Conservation (phyloP, 2,888 invertebrate genomes). For the Trachelus stipa region DNA sequence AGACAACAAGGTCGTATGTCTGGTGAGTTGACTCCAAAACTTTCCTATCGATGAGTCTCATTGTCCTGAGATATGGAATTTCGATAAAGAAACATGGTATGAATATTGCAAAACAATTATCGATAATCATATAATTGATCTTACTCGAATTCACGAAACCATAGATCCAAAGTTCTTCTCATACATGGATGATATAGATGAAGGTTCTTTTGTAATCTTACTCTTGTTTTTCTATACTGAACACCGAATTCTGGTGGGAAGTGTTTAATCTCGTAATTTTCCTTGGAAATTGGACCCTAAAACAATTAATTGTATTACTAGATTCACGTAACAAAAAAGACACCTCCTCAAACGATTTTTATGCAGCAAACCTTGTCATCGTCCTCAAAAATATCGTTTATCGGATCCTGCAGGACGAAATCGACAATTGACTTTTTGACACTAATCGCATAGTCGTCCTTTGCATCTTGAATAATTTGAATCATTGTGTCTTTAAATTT, state of each 20-base stretch:
- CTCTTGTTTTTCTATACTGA: slow-evolving; percentile 57
- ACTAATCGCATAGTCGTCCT: slow-evolving; percentile 86
- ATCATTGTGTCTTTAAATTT: slow-evolving; percentile 73
- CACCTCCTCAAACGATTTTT: neutral
- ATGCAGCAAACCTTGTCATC: slow-evolving; percentile 27
- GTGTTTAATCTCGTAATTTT: slow-evolving; percentile 34
- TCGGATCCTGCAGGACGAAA: slow-evolving; percentile 87
- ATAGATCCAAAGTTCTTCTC: slow-evolving; percentile 81
- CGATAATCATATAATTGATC: slow-evolving; percentile 30
- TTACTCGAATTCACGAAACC: slow-evolving; percentile 83
- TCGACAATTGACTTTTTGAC: slow-evolving; percentile 94
- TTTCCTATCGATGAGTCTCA: slow-evolving; percentile 73
- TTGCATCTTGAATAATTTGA: slow-evolving; percentile 80
- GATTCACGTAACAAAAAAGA: slow-evolving; percentile 1
- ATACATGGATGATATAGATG: slow-evolving; percentile 86
- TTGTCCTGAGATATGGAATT: slow-evolving; percentile 66
- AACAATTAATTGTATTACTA: slow-evolving; percentile 6
- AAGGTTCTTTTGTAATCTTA: slow-evolving; percentile 73
- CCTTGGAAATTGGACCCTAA: slow-evolving; percentile 33
- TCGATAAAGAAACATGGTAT: neutral
- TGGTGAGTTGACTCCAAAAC: slow-evolving; percentile 72
- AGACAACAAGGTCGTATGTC: slow-evolving; percentile 77
- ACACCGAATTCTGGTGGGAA: slow-evolving; percentile 36
- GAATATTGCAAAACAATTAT: neutral
- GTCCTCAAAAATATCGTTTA: slow-evolving; percentile 23